Percentiles rank a stretch among this genome's conserved stretches.
phyloP scores from a whole-genome alignment of 92 coral and sea anemone species.

The Micromussa lordhowensis region DNA sequence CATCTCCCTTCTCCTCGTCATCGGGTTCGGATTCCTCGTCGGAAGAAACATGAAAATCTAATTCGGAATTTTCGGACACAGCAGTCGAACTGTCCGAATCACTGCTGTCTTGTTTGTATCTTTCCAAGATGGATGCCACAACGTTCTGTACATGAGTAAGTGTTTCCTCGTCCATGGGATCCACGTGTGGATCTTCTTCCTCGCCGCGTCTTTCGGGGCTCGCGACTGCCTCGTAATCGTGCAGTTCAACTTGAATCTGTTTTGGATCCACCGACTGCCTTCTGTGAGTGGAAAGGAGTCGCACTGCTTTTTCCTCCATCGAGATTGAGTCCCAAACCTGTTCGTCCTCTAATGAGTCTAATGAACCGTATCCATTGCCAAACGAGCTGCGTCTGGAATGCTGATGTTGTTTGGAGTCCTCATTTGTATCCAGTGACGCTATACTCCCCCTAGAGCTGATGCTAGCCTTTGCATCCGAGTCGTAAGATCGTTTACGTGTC shows the following conservation, averaged over 20 bases:
- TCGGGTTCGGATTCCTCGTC: conserved; percentile 43
- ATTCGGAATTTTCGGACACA: conserved; percentile 17
- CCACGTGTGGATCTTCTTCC: not conserved
- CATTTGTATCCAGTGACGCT: not conserved
- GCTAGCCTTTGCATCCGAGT: not conserved
- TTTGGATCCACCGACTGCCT: not conserved
- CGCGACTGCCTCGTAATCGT: not conserved
- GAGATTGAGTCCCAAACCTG: conserved; percentile 29
- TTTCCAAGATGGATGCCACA: conserved; percentile 8
- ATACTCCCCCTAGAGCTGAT: not conserved
- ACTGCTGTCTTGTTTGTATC: not conserved
- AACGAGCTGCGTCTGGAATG: not conserved
- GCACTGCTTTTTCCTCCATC: not conserved
- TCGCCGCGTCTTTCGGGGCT: not conserved
- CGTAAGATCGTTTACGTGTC: not conserved
- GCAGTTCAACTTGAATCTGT: conserved; percentile 9
- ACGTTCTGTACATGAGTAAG: conserved; percentile 14
- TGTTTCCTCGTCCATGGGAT: conserved; percentile 1
- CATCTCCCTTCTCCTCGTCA: conserved; percentile 35
- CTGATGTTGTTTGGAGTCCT: not conserved
- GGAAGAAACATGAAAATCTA: conserved; percentile 4
- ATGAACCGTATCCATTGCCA: not conserved
- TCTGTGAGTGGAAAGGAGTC: conserved; percentile 25
- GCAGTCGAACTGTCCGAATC: conserved; percentile 5
- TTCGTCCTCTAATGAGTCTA: conserved; percentile 6